Conservation (phyloP, 2,797 vertebrate genomes). For the Distichodus sexfasciatus region DNA sequence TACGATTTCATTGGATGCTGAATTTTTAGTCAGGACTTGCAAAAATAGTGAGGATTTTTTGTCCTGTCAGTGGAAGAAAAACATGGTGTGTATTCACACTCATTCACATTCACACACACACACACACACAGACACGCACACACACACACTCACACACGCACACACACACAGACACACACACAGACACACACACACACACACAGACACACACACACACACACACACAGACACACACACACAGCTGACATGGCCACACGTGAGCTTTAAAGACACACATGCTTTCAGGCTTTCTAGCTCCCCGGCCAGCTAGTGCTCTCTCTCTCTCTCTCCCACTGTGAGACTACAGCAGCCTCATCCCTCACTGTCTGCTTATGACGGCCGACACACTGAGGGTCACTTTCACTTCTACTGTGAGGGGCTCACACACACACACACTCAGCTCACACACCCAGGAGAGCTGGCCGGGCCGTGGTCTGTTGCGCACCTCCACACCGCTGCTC, state of each 20-base stretch:
- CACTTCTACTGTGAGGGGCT: slow-evolving; percentile 68
- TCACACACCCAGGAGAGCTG: slow-evolving; percentile 18
- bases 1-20: too few species aligned
- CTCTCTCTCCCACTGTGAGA: slow-evolving; percentile 68
- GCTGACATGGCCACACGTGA: not conserved
- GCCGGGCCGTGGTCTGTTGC: not conserved
- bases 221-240: slow-evolving; percentile 4
- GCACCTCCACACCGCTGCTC: not conserved
- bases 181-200: too few species aligned
- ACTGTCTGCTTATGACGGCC: slow-evolving; percentile 76
- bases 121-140: not conserved
- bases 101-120: not conserved
- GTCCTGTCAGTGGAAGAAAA: too few species aligned
- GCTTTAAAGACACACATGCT: slow-evolving; percentile 12
- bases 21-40: too few species aligned
- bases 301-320: slow-evolving; percentile 55
- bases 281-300: slow-evolving; percentile 36
- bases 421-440: slow-evolving; percentile 24
- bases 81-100: too few species aligned
- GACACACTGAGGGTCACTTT: slow-evolving; percentile 73
- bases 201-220: slow-evolving; percentile 22
- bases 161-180: too few species aligned
- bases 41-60: too few species aligned
- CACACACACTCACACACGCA: not conserved
- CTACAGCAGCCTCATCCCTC: slow-evolving; percentile 73